phyloP scores from a whole-genome alignment of 2,113 vertebrate genomes.

The Argyrosomus japonicus region DNA sequence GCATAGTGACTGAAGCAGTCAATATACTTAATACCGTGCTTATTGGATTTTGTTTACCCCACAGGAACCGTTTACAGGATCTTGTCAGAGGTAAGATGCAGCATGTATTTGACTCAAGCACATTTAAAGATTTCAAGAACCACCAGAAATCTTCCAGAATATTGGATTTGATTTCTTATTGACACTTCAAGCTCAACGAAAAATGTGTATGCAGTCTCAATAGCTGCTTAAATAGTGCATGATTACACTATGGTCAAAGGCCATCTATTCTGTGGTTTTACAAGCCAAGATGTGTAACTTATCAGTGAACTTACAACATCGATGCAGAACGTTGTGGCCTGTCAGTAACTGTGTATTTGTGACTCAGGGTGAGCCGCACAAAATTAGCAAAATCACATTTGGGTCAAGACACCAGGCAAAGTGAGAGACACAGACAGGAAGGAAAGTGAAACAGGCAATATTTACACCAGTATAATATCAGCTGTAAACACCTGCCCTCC shows the following conservation, averaged over 20 bases:
- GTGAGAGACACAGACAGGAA: not conserved
- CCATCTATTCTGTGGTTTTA: no score
- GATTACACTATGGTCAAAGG: not conserved
- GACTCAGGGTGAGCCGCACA: not conserved
- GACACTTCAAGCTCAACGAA: not conserved
- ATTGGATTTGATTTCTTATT: not conserved
- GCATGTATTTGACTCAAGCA: not conserved
- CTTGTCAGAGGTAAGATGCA: not conserved
- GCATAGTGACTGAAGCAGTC: not conserved
- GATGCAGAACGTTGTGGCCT: no score
- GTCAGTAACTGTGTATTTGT: not conserved
- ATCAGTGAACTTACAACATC: no score
- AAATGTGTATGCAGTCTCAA: not conserved
- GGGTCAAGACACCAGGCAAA: not conserved
- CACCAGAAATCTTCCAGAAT: not conserved
- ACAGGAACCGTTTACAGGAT: not conserved
- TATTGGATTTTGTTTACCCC: not conserved
- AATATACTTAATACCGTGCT: not conserved
- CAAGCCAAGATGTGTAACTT: no score
- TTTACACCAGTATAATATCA: not conserved
- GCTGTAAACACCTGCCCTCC: slow-evolving; percentile 1
- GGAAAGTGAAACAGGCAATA: not conserved
- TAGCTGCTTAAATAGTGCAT: not conserved
- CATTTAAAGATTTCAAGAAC: no score
- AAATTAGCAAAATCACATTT: not conserved